These are phyloP conservation scores for Lycophotia porphyrea DNA, from an alignment of 2,888 invertebrate species.

Conservation along the genomic window DNA sequence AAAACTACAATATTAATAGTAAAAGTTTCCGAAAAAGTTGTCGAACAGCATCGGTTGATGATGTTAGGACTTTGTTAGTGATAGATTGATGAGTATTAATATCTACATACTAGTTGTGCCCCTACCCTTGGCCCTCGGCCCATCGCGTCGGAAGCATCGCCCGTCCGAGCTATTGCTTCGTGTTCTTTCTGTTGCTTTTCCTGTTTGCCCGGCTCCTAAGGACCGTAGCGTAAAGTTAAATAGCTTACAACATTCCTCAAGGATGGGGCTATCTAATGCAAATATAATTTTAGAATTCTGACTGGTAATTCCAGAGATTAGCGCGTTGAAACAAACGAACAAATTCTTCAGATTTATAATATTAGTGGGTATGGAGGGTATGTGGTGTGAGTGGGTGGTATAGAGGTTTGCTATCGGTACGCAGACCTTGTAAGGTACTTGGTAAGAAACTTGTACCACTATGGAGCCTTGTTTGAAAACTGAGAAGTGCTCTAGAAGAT, in stretches of 20 bases:
- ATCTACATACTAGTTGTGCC: background rate
- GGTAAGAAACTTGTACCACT: constrained; percentile 46
- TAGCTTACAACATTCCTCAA: background rate
- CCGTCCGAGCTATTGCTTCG: background rate
- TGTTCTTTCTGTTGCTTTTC: background rate
- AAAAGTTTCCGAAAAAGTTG: constrained; percentile 36
- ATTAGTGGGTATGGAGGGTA: no score
- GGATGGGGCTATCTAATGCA: background rate
- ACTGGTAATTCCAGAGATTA: background rate
- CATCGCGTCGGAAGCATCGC: background rate
- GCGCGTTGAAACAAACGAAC: background rate
- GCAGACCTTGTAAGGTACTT: constrained; percentile 14
- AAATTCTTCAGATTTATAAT: background rate
- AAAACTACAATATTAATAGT: constrained; percentile 45
- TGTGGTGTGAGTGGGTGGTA: background rate
- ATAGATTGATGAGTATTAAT: constrained; percentile 17
- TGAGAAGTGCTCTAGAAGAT: constrained; percentile 40
- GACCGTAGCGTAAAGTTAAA: background rate
- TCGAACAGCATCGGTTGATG: constrained; percentile 15
- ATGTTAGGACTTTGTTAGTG: background rate
- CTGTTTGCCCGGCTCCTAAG: background rate
- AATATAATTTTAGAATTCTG: background rate
- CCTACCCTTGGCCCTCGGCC: background rate
- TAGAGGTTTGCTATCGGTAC: background rate
- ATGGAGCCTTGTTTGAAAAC: constrained; percentile 32